Evolutionary conservation across 2,797 vertebrate genomes (phyloP).

Genomic region (Silurus lanzhouensis): DNA sequence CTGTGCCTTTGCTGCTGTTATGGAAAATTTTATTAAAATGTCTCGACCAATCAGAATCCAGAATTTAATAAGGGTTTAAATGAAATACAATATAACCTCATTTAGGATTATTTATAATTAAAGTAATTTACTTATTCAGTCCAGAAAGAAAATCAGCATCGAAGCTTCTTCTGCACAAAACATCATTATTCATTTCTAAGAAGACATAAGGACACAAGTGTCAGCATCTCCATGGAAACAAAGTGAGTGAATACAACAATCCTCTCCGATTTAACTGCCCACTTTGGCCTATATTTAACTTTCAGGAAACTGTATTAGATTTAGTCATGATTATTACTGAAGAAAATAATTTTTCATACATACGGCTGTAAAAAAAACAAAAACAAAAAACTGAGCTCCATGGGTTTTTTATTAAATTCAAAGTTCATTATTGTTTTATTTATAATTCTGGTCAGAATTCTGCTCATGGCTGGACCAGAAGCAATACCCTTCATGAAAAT

Average conservation of each 20-base stretch:
- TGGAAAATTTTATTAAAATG: too few species aligned
- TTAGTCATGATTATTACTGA: too few species aligned
- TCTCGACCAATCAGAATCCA: neutral
- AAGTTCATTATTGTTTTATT: neutral
- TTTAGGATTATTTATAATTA: neutral
- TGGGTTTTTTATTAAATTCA: neutral
- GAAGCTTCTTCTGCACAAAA: neutral
- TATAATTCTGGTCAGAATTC: neutral
- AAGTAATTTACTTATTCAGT: neutral
- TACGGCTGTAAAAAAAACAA: too few species aligned
- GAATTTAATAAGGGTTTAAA: neutral
- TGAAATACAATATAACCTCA: neutral
- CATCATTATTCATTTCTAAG: neutral
- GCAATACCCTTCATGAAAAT: neutral
- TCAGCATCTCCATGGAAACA: conserved; percentile 21
- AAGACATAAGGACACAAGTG: neutral
- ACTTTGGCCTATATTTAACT: conserved; percentile 8
- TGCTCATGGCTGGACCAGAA: neutral
- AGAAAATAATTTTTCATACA: neutral
- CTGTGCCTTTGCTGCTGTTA: neutral
- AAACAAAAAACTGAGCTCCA: neutral
- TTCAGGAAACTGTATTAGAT: neutral
- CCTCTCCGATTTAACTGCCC: neutral
- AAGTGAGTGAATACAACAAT: conserved; percentile 1
- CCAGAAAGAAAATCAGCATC: neutral